phyloP scores from a whole-genome alignment of 2,113 vertebrate genomes.

The Hyperopisus bebe region DNA sequence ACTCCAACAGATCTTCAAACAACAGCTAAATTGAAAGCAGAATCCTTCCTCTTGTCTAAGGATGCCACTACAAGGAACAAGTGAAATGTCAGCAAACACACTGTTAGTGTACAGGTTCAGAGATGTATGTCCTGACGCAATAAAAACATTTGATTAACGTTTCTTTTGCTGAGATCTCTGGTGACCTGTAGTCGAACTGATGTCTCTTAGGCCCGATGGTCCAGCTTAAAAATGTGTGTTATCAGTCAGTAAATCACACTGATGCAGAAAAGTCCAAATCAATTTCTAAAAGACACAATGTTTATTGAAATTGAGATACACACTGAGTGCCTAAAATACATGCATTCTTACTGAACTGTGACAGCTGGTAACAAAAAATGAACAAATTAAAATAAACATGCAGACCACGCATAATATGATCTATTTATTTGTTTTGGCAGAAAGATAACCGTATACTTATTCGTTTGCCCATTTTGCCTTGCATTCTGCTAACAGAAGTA shows the following conservation, averaged over 20 bases:
- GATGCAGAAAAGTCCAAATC: not conserved
- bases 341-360: not conserved
- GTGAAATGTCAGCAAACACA: not conserved
- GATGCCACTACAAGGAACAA: not conserved
- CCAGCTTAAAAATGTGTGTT: not conserved
- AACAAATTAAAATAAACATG: not conserved
- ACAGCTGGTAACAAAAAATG: not conserved
- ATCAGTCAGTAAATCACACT: not conserved
- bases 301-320: not conserved
- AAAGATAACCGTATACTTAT: constrained; percentile 1
- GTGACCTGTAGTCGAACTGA: not conserved
- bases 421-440: constrained; percentile 1
- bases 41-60: not conserved
- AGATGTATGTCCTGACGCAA: not conserved
- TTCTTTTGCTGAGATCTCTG: not conserved
- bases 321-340: not conserved
- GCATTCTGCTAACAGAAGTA: not conserved
- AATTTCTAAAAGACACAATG: not conserved
- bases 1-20: not conserved
- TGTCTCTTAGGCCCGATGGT: not conserved
- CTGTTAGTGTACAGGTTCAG: not conserved
- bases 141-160: not conserved
- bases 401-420: not conserved
- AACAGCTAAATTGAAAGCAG: not conserved
- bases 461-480: not conserved